Evolutionary conservation across 1,140 invertebrate species (phyloP), one percentile per base, ranked within the genome.

Genomic region (Leptinotarsa texana): DNA sequence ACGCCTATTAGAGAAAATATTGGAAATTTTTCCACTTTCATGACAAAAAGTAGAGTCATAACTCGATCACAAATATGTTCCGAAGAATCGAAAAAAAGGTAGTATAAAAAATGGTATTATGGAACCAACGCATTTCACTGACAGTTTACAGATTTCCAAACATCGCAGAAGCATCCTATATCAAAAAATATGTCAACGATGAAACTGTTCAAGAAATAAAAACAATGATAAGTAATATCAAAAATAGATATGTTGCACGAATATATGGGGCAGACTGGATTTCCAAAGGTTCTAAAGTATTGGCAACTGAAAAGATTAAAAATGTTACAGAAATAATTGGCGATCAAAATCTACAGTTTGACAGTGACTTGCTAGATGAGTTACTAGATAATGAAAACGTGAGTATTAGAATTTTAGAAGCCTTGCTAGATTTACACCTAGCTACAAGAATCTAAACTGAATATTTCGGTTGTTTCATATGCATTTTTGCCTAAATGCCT

Each of bases 181-280:
- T 78, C 1, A 57, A 74, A 47, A 78, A 51, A 63, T 76, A 72
- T 21, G 21, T 76, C 4, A 70, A 27, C 11, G 47, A 48, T 13
- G 49, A 74, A 22, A 76, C 70, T 13, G 71, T 47, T 21, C 21
- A 68, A 15, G 61, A 74, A 33, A 70, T 80, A 17, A 47, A 75
- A 74, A 75, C 75, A 49, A 78, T 81, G 63, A 72, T 77, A 0
- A 17, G 48, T 13, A 77, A 63, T 18, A 75, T 81, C 15, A 78
- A 77, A 67, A 27, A 72, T 18, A 73, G 69, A 67, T 72, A 78
- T 51, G 48, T 49, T 13, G 51, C 67, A 1, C 47, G 63, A 27
- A 22, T 81, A n/a, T 75, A 62, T 63, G 17, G 63, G 18, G 75
- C 63, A 33, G 73, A 77, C n/a, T 80, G 78, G 78, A 76, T 81